Base-by-base conservation (phyloP, 2,888 invertebrate species). In the Slavum lentiscoides region DNA sequence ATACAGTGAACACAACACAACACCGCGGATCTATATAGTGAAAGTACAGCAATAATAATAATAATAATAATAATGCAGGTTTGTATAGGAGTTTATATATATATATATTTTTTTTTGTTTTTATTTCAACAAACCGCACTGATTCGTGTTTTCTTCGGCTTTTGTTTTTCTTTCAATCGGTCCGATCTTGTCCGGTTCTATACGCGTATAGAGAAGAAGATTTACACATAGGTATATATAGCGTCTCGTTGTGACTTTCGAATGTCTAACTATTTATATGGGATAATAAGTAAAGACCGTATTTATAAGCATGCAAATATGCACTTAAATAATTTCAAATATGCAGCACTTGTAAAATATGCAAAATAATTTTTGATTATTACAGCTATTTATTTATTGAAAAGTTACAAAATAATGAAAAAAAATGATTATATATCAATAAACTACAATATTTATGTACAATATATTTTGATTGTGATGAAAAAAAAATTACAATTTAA, bases 41-140 rank as follows among this genome's bases (percentile, higher is more conserved):
- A 77, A 77, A 77, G 77, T 77, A 70, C n/a, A 30, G 37, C 19
- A 61, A 62, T 53, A 69, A 17, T 6, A n/a, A n/a, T n/a, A n/a
- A 30, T 30, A 30, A 30, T 30, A 30, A 30, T 30, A 30, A 30
- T 30, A 30, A 30, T 30, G 30, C 30, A 30, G 30, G 37, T 62
- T 55, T 66, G 62, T 77, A 53, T 77, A 39, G 62, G 49, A 69
- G 15, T 61, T n/a, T 61, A 53, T 75, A 19, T 1, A 0, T 67
- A 9, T 67, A n/a, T 69, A 23, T 69, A 21, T 21, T 53, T 23
- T 43, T 23, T 15, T 69, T 69, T 70, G 58, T 77, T 70, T 53
- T 69, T 70, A 58, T 77, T 70, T 53, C 23, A 11, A 43, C 39
- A 39, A 62, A 70, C 77, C 69, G 53, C 69, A 53, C n/a, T 37